phyloP scores from a whole-genome alignment of 2,888 invertebrate genomes.

The Rosalia funebris region DNA sequence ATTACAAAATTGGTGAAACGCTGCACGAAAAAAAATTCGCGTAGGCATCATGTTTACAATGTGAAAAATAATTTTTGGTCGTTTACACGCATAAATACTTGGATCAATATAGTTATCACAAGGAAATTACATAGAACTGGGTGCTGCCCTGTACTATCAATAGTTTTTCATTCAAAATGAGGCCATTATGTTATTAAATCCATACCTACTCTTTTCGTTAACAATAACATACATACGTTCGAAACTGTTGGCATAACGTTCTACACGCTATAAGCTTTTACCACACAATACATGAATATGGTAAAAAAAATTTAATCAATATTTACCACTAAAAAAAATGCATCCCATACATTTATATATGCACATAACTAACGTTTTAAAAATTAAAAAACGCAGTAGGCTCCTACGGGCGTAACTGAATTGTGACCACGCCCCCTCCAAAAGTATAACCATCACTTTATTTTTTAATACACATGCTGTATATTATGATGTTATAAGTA shows the following conservation, averaged over 20 bases:
- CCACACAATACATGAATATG: not conserved
- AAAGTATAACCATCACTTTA: too few species aligned
- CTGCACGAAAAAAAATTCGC: not conserved
- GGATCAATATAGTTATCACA: not conserved
- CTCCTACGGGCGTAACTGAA: not conserved
- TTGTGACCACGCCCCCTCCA: conserved; percentile 13
- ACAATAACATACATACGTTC: not conserved
- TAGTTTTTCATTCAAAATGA: not conserved
- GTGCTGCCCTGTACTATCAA: not conserved
- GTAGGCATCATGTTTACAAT: not conserved
- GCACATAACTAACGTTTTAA: too few species aligned
- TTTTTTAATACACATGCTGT: too few species aligned
- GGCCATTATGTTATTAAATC: conserved; percentile 4
- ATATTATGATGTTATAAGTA: too few species aligned
- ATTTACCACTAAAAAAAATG: not conserved
- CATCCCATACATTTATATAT: not conserved
- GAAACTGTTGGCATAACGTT: not conserved
- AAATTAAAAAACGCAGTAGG: not conserved
- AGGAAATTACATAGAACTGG: not conserved
- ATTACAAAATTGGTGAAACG: not conserved
- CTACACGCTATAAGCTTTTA: not conserved
- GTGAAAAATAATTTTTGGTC: not conserved
- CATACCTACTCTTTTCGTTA: not conserved
- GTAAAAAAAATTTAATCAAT: not conserved
- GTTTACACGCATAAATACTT: not conserved